Base-by-base conservation (phyloP, 2,888 invertebrate genomes). In the Drosophila paucipuncta region DNA sequence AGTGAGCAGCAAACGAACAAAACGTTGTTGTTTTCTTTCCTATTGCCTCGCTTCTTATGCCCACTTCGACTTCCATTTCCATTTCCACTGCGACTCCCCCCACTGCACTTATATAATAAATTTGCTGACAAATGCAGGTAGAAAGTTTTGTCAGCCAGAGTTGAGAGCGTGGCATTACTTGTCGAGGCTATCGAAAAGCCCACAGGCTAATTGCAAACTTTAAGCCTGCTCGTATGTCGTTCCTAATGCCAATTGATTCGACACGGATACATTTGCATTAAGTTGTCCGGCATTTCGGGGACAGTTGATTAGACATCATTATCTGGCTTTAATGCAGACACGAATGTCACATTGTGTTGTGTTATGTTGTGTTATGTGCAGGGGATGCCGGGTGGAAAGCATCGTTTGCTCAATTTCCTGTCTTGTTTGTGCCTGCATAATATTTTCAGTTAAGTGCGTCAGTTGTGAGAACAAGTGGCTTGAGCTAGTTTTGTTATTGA, bases 401-500 rank as follows among this genome's bases (percentile, higher is more conserved):
- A 18, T 64, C 49, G 43, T 52, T 65, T 66, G 66, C 73, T 62
- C 66, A 71, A 73, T 76, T 78, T 78, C 78, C 68, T 25, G 83
- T 64, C 73, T 84, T 86, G 89, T 87, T 82, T 66, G 73, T 70
- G 47, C 57, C 76, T 88, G 85, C 83, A 85, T 90, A 88, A 90
- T 85, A 88, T 90, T 85, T 85, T 88, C 74, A 73, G 85, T 76
- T 73, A 77, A 82, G 87, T 80, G 91, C 91, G 91, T 70, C 87
- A 88, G 91, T 89, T 88, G 87, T 76, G 87, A 78, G 80, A 90
- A 90, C 87, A 88, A 88, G 89, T 84, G 81, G 81, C 82, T 86
- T 72, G 73, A 85, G 80, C 82, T 84, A 77, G 85, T 89, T 90
- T 88, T 88, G 85, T 88, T 90, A 89, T 89, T 88, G 87, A 90